These are phyloP conservation scores for Petrolisthes cinctipes DNA, from an alignment of 2,888 invertebrate genomes.

Conservation along the genomic window DNA sequence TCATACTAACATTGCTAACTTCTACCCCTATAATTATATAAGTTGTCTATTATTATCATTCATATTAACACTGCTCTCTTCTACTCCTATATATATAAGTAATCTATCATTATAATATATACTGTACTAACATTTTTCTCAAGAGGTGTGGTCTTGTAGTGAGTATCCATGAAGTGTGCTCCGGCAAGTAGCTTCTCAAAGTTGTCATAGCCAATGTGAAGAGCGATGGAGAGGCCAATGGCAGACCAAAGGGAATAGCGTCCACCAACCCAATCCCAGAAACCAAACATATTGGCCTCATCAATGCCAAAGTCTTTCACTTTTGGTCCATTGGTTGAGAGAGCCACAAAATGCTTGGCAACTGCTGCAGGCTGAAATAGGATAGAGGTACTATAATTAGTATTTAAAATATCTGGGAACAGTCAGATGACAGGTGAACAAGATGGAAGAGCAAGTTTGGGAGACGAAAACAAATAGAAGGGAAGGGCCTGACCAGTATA, in stretches of 20 bases:
- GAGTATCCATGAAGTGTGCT: slow-evolving; percentile 91
- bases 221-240: slow-evolving; percentile 95
- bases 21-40: too few relatives aligned
- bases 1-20: too few relatives aligned
- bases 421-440: too few relatives aligned
- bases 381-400: too few relatives aligned
- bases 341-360: slow-evolving; percentile 97
- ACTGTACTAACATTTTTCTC: slow-evolving; percentile 86
- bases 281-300: slow-evolving; percentile 97
- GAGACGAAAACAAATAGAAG: too few relatives aligned
- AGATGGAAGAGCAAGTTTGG: too few relatives aligned
- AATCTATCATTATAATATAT: background rate
- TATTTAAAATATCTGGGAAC: too few relatives aligned
- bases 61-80: background rate
- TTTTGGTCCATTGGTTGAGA: slow-evolving; percentile 94
- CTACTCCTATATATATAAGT: background rate
- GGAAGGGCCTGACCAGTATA: too few relatives aligned
- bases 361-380: slow-evolving; percentile 75
- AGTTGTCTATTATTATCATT: background rate
- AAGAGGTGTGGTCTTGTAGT: slow-evolving; percentile 87
- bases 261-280: slow-evolving; percentile 99
- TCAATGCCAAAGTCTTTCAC: slow-evolving; percentile 98
- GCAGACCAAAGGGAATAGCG: slow-evolving; percentile 98
- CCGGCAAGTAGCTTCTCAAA: slow-evolving; percentile 92
- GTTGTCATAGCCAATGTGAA: slow-evolving; percentile 94